A percentile compares a stretch with the other conserved stretches of the same genome.
These are phyloP conservation scores for Stichodactyla helianthus DNA, from an alignment of 64 coral and sea anemone genomes.

Conservation along the genomic window DNA sequence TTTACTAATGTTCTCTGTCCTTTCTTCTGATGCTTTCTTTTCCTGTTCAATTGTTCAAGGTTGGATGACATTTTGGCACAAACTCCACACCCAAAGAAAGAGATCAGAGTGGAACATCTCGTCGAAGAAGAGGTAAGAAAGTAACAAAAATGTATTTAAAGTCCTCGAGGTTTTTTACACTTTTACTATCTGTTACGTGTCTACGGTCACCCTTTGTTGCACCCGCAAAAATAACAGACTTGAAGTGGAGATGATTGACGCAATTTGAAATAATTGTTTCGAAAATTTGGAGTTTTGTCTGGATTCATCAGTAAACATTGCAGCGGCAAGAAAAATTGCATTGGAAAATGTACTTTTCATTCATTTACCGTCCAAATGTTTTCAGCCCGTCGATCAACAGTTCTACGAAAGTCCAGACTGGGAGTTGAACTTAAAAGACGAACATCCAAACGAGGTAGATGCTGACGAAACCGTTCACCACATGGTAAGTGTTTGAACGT, in stretches of 20 bases:
- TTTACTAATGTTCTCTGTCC: too few relatives aligned
- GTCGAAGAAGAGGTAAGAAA: slow-evolving; percentile 2
- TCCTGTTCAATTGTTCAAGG: not conserved
- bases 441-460: not conserved
- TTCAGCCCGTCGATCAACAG: not conserved
- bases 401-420: not conserved
- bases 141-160: too few relatives aligned
- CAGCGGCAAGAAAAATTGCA: too few relatives aligned
- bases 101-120: not conserved
- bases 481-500: not conserved
- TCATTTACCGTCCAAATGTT: not conserved
- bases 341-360: too few relatives aligned
- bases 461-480: not conserved
- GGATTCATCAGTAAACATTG: too few relatives aligned
- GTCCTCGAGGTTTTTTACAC: too few relatives aligned
- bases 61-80: not conserved
- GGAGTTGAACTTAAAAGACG: slow-evolving; percentile 10
- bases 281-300: too few relatives aligned
- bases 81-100: not conserved
- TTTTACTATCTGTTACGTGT: too few relatives aligned
- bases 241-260: too few relatives aligned
- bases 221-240: too few relatives aligned
- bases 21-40: not conserved
- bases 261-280: too few relatives aligned
- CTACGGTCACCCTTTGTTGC: too few relatives aligned